Base-by-base conservation (phyloP, 2,113 vertebrate genomes). In the Dendrocopos noguchii region DNA sequence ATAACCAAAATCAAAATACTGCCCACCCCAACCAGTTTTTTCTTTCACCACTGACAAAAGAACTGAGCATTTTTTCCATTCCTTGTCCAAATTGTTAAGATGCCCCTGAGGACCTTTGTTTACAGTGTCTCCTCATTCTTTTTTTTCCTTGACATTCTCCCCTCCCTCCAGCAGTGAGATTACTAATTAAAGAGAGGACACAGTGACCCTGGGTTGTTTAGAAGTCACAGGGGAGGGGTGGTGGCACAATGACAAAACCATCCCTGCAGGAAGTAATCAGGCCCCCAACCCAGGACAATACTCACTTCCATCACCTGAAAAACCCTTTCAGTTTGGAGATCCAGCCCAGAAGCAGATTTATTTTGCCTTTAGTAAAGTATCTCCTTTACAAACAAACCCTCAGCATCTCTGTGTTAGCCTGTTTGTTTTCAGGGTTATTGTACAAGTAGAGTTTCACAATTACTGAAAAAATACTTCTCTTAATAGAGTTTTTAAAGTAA, bases 181-280 rank as follows among this genome's bases (percentile, higher is more conserved):
- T 96, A 96, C 96, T 97, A 98, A 98, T 98, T 97, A 98, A 97
- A 97, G 96, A 95, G 96, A 96, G 95, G 95, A 96, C 95, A 88
- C 75, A 57, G 88, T 97, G 97, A 98, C 97, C 95, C 89, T 91
- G 85, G 85, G 88, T 97, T 97, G 92, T 97, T 98, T 95, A 94
- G 95, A 95, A 97, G 96, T 97, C 95, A 91, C 93, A 89, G 64
- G 80, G 94, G 94, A 97, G 95, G 90, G 94, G 90, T 89, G 72
- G 88, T 63, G 33, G 90, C 88, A 94, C 94, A 97, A 91, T 93
- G 91, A 95, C 94, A 96, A 96, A 96, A 90, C 83, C 93, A 97
- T 97, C 95, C 93, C 86, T 94, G 95, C 84, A 95, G 97, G 97
- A 98, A 95, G 73, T 74, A 80, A 92, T 95, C 90, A 91, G 91